Evolutionary conservation across 2,888 invertebrate genomes (phyloP), one percentile per base, ranked within the genome.

Genomic region (Dryadula phaetusa): DNA sequence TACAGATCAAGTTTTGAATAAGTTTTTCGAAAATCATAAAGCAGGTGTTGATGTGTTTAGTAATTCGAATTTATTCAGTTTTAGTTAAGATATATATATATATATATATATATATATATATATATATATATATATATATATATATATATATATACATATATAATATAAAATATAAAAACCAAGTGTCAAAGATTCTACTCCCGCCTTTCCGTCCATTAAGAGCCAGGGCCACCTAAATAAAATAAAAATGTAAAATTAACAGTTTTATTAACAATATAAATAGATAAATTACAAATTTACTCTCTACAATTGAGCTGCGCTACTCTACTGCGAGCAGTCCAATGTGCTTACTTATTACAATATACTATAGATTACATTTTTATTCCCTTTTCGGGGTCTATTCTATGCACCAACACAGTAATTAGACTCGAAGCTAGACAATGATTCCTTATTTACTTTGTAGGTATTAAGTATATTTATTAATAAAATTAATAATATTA

Each of bases 181-280:
- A n/a, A n/a, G n/a, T n/a, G n/a, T n/a, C n/a, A n/a, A n/a, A n/a
- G n/a, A n/a, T n/a, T n/a, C n/a, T n/a, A n/a, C n/a, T n/a, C n/a
- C n/a, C n/a, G n/a, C n/a, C n/a, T n/a, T n/a, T n/a, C n/a, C n/a
- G n/a, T n/a, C n/a, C n/a, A n/a, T n/a, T n/a, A n/a, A n/a, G n/a
- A n/a, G n/a, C n/a, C n/a, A n/a, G n/a, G n/a, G n/a, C n/a, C n/a
- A n/a, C n/a, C n/a, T n/a, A n/a, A n/a, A n/a, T n/a, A n/a, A n/a
- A n/a, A n/a, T n/a, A n/a, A n/a, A n/a, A n/a, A n/a, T n/a, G n/a
- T n/a, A n/a, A n/a, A n/a, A n/a, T n/a, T 91, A 92, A 92, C 92
- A 86, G 84, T 92, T 92, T 92, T 92, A 92, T 90, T 92, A 92
- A 92, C 92, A 92, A 92, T 92, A 92, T 91, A 91, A 92, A 92